Evolutionary conservation across 2,888 invertebrate genomes (phyloP), one percentile per base, ranked within the genome.

Genomic region (Parnassius smintheus): DNA sequence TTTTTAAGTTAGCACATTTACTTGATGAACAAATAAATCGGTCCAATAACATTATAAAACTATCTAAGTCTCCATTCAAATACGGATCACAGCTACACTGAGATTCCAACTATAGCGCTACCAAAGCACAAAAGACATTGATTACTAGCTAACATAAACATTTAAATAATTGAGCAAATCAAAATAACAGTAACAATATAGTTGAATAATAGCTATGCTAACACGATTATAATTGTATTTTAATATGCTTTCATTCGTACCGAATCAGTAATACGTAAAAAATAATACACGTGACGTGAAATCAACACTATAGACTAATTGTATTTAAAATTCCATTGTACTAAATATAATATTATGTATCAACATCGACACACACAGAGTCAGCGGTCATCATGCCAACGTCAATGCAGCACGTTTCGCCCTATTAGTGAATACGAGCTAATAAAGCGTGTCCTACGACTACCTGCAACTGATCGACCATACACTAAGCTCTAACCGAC

Each of bases 101-200:
- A 73, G 67, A 71, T 67, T 74, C 61, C 62, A 66, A 66, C 62
- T 60, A 60, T 22, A 41, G 18, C 56, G 18, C 61, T 59, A 62
- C 49, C 45, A 42, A 56, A 62, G 64, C 62, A 56, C 59, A 60
- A 57, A 59, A 58, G 22, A 65, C 59, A 65, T 59, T 76, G 76
- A 83, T 82, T 77, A 82, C 82, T 89, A 86, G 77, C 86, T 87
- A 86, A 88, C 76, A 77, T 81, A 82, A 86, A 87, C 81, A 86
- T 85, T 85, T 81, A 86, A 81, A 86, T 83, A 86, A 89, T 91
- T 91, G 91, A 91, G 91, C 91, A 91, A 91, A 91, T 90, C 72
- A 91, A 85, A 88, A 87, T 85, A 90, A 90, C 88, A 90, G 75
- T 85, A 90, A 90, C 87, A 89, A 85, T 87, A 84, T 76, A 48